A percentile compares a stretch with the other conserved stretches of the same genome.
These are phyloP conservation scores for Euura lappo DNA, from an alignment of 1,140 invertebrate genomes.

Conservation along the genomic window DNA sequence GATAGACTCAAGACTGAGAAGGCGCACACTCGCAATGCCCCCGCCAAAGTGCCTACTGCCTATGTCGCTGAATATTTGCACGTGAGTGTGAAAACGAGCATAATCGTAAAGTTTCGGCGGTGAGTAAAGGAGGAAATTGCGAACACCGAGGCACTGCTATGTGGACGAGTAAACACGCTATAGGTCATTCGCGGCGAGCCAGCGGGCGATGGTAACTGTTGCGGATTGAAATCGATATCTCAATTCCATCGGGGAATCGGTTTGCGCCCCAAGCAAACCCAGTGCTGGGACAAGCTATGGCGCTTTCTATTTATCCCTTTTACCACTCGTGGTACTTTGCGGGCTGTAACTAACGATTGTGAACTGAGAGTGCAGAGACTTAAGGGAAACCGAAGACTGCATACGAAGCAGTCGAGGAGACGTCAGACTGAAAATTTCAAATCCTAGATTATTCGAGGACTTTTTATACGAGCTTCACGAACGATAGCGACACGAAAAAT, in stretches of 20 bases:
- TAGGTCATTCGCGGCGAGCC: background rate
- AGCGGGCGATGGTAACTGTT: background rate
- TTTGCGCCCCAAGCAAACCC: background rate
- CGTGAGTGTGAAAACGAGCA: conserved; percentile 1
- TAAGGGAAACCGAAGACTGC: too few species aligned
- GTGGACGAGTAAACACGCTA: conserved; percentile 1
- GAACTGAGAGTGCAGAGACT: background rate
- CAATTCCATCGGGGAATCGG: background rate
- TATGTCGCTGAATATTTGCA: background rate
- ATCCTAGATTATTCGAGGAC: too few species aligned
- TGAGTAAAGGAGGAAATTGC: background rate
- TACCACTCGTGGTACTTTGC: background rate
- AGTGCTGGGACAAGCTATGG: background rate
- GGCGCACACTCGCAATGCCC: too few species aligned
- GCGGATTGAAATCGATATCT: conserved; percentile 5
- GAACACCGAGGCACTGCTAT: background rate
- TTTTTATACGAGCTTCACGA: too few species aligned
- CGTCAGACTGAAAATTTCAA: too few species aligned
- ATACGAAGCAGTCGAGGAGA: too few species aligned
- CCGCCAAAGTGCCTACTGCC: too few species aligned
- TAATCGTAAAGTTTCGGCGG: background rate
- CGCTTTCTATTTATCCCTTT: conserved; percentile 7
- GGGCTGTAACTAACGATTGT: background rate
- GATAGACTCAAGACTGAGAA: too few species aligned
- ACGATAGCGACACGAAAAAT: too few species aligned